These are phyloP conservation scores for Aradus depressus DNA, from an alignment of 2,888 invertebrate species.

Conservation along the genomic window DNA sequence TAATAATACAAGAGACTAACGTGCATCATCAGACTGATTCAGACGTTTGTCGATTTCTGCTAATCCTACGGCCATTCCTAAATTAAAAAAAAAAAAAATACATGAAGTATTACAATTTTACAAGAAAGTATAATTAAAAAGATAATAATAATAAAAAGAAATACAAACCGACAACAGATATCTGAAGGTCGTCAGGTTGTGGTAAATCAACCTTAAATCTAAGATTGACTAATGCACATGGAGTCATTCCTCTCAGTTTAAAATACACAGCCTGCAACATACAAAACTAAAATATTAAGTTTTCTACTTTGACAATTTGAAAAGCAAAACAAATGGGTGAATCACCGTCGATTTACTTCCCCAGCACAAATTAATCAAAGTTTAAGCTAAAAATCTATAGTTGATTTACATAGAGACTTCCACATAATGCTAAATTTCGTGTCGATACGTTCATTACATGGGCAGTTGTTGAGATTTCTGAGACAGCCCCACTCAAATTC, in stretches of 20 bases:
- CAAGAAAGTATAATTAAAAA: neutral
- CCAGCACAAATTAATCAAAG: no score
- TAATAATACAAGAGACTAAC: neutral
- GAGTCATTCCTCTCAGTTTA: slow-evolving; percentile 77
- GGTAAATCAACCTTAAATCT: slow-evolving; percentile 75
- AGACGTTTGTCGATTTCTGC: slow-evolving; percentile 45
- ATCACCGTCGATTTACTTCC: no score
- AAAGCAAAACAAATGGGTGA: no score
- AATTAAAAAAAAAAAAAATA: slow-evolving; percentile 28
- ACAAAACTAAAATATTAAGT: neutral
- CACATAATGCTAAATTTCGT: no score
- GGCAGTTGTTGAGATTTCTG: no score
- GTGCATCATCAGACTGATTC: neutral
- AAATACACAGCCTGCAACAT: slow-evolving; percentile 64
- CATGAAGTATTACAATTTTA: neutral
- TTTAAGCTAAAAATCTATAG: no score
- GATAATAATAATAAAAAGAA: neutral
- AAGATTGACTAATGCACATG: slow-evolving; percentile 72
- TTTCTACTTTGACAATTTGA: no score
- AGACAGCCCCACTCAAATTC: no score
- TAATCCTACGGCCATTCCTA: slow-evolving; percentile 70
- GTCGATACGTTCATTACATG: no score
- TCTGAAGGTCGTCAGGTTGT: slow-evolving; percentile 62
- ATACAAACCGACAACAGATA: slow-evolving; percentile 44
- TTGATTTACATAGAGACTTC: no score